These are phyloP conservation scores for Astropecten irregularis DNA, from an alignment of 53 echinoderm and acorn worm species.

Conservation along the genomic window DNA sequence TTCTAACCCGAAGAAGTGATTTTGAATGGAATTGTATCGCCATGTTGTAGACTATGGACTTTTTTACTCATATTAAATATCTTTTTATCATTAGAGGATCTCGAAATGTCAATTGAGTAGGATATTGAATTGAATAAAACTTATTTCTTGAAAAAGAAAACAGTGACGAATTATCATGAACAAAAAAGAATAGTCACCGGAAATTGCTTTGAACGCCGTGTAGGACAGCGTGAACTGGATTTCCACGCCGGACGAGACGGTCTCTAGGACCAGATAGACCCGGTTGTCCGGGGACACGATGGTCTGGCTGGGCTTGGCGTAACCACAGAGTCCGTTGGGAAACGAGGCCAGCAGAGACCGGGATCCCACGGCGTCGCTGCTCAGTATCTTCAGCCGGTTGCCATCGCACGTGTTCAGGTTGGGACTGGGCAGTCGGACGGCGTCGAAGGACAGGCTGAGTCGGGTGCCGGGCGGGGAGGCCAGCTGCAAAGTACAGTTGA, in stretches of 20 bases:
- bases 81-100: too few relatives aligned
- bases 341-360: constrained; percentile 16
- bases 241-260: not conserved
- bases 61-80: too few relatives aligned
- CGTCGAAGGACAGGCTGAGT: constrained; percentile 5
- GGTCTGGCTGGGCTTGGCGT: constrained; percentile 14
- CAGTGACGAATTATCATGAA: too few relatives aligned
- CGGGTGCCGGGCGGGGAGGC: constrained; percentile 46
- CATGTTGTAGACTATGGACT: too few relatives aligned
- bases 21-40: too few relatives aligned
- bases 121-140: too few relatives aligned
- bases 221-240: not conserved
- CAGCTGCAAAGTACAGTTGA: constrained; percentile 39
- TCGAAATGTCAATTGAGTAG: too few relatives aligned
- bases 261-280: not conserved
- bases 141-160: too few relatives aligned
- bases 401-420: constrained; percentile 30
- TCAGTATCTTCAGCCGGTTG: constrained; percentile 25
- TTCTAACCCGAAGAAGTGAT: too few relatives aligned
- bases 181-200: not conserved
- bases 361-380: not conserved
- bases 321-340: constrained; percentile 41
- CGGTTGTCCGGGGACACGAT: not conserved
- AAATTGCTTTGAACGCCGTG: constrained; percentile 8
- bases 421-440: not conserved